phyloP scores from a whole-genome alignment of 2,888 invertebrate genomes.

The Polyploca ridens region DNA sequence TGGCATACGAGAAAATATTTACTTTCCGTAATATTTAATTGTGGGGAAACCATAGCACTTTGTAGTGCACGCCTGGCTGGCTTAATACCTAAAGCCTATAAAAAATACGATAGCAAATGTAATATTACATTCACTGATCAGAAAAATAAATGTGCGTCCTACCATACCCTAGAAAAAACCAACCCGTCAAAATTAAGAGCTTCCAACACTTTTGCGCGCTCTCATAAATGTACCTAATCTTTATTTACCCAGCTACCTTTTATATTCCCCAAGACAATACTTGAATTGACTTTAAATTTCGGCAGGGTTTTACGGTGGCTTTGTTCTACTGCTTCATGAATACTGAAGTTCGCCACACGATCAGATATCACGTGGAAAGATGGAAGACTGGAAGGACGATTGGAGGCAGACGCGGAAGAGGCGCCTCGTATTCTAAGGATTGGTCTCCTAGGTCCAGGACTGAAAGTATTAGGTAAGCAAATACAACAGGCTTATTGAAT shows the following conservation, averaged over 20 bases:
- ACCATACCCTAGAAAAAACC: background rate
- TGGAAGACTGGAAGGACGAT: constrained; percentile 89
- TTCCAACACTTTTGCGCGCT: background rate
- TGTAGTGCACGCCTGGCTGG: no score
- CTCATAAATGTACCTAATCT: constrained; percentile 2
- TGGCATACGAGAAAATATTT: no score
- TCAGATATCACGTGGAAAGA: constrained; percentile 91
- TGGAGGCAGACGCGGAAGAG: constrained; percentile 86
- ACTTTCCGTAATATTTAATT: no score
- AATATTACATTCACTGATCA: background rate
- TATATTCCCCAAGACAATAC: background rate
- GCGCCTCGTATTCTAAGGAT: constrained; percentile 91
- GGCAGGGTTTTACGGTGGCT: constrained; percentile 94
- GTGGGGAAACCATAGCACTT: no score
- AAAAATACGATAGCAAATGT: background rate
- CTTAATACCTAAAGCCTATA: background rate
- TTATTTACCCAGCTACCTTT: constrained; percentile 5
- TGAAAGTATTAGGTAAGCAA: constrained; percentile 90
- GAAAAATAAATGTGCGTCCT: background rate
- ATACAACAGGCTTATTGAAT: background rate
- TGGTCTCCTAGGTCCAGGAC: constrained; percentile 93
- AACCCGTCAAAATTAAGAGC: background rate
- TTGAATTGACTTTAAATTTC: constrained; percentile 24
- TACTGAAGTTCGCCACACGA: constrained; percentile 94
- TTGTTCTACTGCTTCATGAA: constrained; percentile 97